phyloP scores from a whole-genome alignment of 2,797 vertebrate species.

The Oryzias sinensis region DNA sequence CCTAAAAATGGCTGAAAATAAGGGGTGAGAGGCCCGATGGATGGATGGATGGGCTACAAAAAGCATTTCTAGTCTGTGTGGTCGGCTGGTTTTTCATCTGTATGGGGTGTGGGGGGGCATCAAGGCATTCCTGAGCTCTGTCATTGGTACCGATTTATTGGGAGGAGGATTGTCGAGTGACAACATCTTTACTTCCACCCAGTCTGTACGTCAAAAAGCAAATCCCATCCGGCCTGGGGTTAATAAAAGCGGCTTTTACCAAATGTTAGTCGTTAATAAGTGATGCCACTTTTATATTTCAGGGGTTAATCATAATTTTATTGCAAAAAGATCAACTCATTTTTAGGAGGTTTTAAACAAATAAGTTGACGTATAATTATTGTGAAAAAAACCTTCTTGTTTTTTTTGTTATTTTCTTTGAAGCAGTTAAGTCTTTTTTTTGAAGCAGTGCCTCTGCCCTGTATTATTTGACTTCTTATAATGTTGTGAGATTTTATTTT shows the following conservation, averaged over 20 bases:
- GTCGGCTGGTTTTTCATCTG: constrained; percentile 37
- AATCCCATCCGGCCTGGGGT: constrained; percentile 57
- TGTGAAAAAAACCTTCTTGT: no score
- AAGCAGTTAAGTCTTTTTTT: no score
- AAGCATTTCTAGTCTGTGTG: constrained; percentile 56
- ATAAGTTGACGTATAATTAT: no score
- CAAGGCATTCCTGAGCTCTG: constrained; percentile 35
- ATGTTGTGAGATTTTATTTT: no score
- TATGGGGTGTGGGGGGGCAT: constrained; percentile 28
- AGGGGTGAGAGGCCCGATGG: constrained; percentile 54
- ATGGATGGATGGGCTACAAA: constrained; percentile 69
- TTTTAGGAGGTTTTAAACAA: no score
- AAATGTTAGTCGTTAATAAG: constrained; percentile 47
- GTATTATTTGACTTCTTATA: no score
- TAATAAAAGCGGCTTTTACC: constrained; percentile 61
- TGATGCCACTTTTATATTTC: constrained; percentile 2
- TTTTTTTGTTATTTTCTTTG: no score
- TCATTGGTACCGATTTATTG: constrained; percentile 67
- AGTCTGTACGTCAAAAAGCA: constrained; percentile 53
- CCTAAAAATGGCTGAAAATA: constrained; percentile 54
- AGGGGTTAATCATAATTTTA: no score
- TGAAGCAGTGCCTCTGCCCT: no score
- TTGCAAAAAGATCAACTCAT: no score
- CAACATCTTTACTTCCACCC: constrained; percentile 63
- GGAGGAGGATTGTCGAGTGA: constrained; percentile 56